Evolutionary conservation across 1,140 invertebrate genomes (phyloP).

Genomic region (Archivesica marissinica): DNA sequence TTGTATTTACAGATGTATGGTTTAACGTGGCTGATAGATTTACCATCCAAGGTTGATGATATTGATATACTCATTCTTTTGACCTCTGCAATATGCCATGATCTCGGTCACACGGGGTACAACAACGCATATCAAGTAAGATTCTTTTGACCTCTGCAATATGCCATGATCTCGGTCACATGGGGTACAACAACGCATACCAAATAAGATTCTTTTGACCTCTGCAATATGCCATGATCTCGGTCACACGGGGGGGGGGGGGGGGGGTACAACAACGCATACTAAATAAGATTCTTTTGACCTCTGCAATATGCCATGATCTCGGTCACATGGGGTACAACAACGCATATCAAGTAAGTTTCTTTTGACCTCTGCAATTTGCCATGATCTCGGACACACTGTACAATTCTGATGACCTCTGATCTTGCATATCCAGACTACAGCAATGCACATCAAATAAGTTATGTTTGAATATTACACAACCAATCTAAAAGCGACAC

Average conservation of each 20-base stretch:
- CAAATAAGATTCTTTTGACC: conserved; percentile 92
- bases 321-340: conserved; percentile 84
- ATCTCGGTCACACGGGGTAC: conserved; percentile 84
- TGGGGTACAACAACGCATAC: conserved; percentile 86
- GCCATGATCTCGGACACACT: no score
- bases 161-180: conserved; percentile 86
- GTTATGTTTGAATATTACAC: no score
- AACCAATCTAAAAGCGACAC: no score
- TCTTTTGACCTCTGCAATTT: no score
- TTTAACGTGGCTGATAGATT: conserved; percentile 90
- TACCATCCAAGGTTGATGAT: conserved; percentile 89
- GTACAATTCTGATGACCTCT: no score
- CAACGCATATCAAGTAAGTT: conserved; percentile 89
- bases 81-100: conserved; percentile 92
- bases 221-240: conserved; percentile 90
- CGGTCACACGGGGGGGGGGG: conserved; percentile 84
- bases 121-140: conserved; percentile 88
- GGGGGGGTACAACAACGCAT: conserved; percentile 86
- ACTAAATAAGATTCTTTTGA: conserved; percentile 92
- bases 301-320: conserved; percentile 91
- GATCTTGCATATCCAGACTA: no score
- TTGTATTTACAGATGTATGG: conserved; percentile 90
- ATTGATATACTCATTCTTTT: conserved; percentile 91
- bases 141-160: conserved; percentile 91
- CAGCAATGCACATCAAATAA: no score